Evolutionary conservation across 2,888 invertebrate genomes (phyloP).

Genomic region (Petrolisthes manimaculis): DNA sequence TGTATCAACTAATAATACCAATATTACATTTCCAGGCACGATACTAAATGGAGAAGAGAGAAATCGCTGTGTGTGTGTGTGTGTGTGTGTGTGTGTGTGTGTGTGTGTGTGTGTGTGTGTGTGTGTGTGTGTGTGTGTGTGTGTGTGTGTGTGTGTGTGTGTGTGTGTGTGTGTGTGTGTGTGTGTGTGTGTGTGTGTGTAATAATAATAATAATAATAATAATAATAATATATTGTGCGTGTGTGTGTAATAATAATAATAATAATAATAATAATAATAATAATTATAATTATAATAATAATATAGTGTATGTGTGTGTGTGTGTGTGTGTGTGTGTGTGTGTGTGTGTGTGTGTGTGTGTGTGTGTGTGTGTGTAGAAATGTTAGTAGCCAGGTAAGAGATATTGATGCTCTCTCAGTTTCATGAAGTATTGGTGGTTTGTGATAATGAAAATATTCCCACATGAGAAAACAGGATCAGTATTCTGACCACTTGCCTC

Average conservation of each 20-base stretch:
- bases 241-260: conserved; percentile 2
- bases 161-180: conserved; percentile 21
- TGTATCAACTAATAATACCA: no score
- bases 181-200: conserved; percentile 26
- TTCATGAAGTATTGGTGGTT: no score
- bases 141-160: conserved; percentile 3
- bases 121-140: conserved; percentile 1
- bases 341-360: conserved; percentile 9
- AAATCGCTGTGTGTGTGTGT: no score
- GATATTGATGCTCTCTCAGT: no score
- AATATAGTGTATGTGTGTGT: neutral
- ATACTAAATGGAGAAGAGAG: no score
- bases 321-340: conserved; percentile 19
- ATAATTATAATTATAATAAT: neutral
- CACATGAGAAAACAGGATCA: no score
- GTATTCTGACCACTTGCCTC: no score
- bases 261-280: conserved; percentile 7
- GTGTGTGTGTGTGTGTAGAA: conserved; percentile 20
- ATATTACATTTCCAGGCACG: no score
- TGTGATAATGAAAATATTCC: no score
- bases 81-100: conserved; percentile 22
- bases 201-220: conserved; percentile 18
- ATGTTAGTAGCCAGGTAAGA: no score
- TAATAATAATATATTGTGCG: conserved; percentile 14
- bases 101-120: conserved; percentile 5